These are phyloP conservation scores for Meloidogyne exigua DNA, from an alignment of 1,140 invertebrate genomes.

Conservation along the genomic window DNA sequence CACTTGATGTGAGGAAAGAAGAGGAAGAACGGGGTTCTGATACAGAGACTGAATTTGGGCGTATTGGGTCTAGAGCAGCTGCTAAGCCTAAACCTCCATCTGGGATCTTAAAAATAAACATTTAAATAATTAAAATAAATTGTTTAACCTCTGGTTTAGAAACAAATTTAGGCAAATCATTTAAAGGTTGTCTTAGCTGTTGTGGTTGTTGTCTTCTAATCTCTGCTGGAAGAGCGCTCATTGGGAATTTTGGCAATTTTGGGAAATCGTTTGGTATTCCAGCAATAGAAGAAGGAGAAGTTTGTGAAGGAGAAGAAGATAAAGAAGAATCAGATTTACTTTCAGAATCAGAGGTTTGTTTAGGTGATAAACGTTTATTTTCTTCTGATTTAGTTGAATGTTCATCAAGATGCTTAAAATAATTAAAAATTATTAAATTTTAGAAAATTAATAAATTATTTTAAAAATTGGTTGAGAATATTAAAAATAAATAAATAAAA, in stretches of 20 bases:
- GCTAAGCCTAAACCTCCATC: conserved; percentile 60
- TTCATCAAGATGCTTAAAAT: conserved; percentile 17
- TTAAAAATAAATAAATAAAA: too few relatives aligned
- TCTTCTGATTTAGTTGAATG: neutral
- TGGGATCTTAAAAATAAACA: conserved; percentile 41
- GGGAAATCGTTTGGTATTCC: conserved; percentile 60
- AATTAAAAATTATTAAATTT: too few relatives aligned
- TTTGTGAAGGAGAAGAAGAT: neutral
- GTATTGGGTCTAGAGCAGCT: conserved; percentile 33
- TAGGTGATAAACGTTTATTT: conserved; percentile 10
- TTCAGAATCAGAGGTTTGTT: conserved; percentile 33
- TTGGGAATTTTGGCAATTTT: conserved; percentile 53
- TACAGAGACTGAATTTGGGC: conserved; percentile 52
- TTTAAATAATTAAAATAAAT: neutral
- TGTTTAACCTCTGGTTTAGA: conserved; percentile 46
- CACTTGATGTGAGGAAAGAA: conserved; percentile 35
- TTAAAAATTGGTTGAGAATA: neutral
- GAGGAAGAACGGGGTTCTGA: conserved; percentile 43
- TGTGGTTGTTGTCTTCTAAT: conserved; percentile 37
- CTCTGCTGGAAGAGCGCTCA: conserved; percentile 29
- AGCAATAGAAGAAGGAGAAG: conserved; percentile 51
- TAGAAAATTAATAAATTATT: conserved; percentile 17
- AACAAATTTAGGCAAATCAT: conserved; percentile 45
- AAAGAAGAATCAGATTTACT: too few relatives aligned
- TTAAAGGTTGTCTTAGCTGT: conserved; percentile 28